These are phyloP conservation scores for Ctena decussata DNA, from an alignment of 2,888 invertebrate species.

Conservation along the genomic window DNA sequence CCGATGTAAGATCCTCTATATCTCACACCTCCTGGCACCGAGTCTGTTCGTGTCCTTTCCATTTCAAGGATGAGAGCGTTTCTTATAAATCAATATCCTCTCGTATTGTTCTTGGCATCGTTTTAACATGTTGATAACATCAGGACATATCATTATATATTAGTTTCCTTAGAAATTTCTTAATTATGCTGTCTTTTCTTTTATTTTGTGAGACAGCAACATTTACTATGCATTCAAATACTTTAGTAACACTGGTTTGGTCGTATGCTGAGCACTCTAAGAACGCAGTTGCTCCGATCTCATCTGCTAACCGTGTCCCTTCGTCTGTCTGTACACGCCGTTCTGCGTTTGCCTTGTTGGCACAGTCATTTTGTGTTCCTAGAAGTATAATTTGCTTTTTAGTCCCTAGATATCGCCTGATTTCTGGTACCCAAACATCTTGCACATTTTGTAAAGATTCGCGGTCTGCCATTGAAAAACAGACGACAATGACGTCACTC, in stretches of 20 bases:
- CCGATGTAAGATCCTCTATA: no score
- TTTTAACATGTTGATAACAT: no score
- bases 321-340: slow-evolving; percentile 60
- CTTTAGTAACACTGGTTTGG: slow-evolving; percentile 65
- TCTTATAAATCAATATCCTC: no score
- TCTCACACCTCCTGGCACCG: no score
- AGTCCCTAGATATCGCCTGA: slow-evolving; percentile 66
- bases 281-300: slow-evolving; percentile 73
- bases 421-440: slow-evolving; percentile 77
- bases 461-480: slow-evolving; percentile 75
- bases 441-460: slow-evolving; percentile 72
- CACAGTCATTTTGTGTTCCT: slow-evolving; percentile 74
- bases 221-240: slow-evolving; percentile 73
- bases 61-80: no score
- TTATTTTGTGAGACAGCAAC: slow-evolving; percentile 70
- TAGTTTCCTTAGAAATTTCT: slow-evolving; percentile 46
- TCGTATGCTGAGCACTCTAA: slow-evolving; percentile 72
- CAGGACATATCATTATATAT: neutral
- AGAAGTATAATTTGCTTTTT: slow-evolving; percentile 74
- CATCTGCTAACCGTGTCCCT: slow-evolving; percentile 69
- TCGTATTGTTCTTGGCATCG: no score
- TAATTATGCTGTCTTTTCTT: slow-evolving; percentile 63
- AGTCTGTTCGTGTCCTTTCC: no score
- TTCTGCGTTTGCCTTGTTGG: slow-evolving; percentile 13
- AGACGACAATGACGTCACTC: slow-evolving; percentile 77